phyloP scores from a whole-genome alignment of 2,797 vertebrate species.

The Premnoplex brunnescens region DNA sequence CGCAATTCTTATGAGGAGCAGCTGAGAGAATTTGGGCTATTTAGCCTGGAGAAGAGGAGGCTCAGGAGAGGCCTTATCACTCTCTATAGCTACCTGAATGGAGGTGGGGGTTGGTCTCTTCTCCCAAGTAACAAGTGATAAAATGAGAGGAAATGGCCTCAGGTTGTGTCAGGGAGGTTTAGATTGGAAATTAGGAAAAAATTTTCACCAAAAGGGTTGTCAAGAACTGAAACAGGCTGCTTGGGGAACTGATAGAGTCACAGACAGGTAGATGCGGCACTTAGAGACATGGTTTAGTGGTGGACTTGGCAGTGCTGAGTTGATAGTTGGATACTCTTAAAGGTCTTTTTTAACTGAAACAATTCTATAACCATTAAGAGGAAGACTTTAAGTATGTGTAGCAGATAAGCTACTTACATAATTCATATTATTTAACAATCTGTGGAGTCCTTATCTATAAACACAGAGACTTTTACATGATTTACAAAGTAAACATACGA shows the following conservation, averaged over 20 bases:
- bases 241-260: background rate
- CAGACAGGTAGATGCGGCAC: background rate
- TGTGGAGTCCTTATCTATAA: slow-evolving; percentile 42
- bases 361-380: background rate
- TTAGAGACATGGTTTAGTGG: background rate
- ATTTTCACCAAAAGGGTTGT: background rate
- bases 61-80: background rate
- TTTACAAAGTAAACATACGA: slow-evolving; percentile 50
- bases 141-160: background rate
- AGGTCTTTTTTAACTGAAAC: background rate
- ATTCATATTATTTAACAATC: slow-evolving; percentile 25
- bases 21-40: background rate
- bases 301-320: background rate
- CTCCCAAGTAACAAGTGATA: background rate
- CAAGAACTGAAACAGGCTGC: background rate
- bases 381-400: background rate
- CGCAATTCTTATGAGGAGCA: background rate
- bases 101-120: background rate
- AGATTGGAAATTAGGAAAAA: background rate
- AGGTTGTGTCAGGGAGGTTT: background rate
- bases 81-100: background rate
- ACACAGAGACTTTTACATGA: slow-evolving; percentile 12
- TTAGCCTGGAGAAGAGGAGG: background rate
- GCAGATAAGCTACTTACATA: background rate
- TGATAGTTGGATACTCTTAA: background rate